phyloP scores from a whole-genome alignment of 2,113 vertebrate species.

The Lepisosteus oculatus region DNA sequence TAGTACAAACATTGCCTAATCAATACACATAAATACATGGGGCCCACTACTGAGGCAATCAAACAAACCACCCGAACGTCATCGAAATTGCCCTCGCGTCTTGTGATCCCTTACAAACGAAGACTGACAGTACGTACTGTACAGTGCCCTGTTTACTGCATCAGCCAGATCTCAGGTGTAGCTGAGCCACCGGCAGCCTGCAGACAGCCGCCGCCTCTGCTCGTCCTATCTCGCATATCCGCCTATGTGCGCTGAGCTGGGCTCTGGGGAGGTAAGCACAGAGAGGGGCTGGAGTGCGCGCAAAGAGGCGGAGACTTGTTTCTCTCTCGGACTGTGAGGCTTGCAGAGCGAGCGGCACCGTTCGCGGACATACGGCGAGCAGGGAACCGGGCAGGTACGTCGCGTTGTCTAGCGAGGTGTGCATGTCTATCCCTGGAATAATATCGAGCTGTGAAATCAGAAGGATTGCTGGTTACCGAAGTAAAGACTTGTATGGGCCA shows the following conservation, averaged over 20 bases:
- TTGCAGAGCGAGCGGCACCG: background rate
- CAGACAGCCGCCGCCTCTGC: background rate
- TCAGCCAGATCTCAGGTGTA: background rate
- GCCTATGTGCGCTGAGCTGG: background rate
- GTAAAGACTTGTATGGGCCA: background rate
- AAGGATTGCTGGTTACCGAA: background rate
- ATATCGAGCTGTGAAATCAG: background rate
- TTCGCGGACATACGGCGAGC: background rate
- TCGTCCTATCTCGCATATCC: background rate
- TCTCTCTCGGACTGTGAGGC: background rate
- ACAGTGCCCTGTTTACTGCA: background rate
- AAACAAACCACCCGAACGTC: no score
- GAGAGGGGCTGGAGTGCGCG: background rate
- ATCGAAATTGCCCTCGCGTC: no score
- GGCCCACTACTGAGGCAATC: no score
- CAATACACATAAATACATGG: no score
- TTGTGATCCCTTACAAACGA: no score
- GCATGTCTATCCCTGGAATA: slow-evolving; percentile 10
- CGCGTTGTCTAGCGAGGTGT: background rate
- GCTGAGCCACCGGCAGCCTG: background rate
- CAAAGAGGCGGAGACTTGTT: slow-evolving; percentile 19
- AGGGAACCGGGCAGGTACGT: background rate
- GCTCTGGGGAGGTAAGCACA: no score
- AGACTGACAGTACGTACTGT: no score
- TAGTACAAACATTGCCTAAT: no score